These are phyloP conservation scores for Phymatocera aterrima DNA, from an alignment of 2,888 invertebrate species.

Conservation along the genomic window DNA sequence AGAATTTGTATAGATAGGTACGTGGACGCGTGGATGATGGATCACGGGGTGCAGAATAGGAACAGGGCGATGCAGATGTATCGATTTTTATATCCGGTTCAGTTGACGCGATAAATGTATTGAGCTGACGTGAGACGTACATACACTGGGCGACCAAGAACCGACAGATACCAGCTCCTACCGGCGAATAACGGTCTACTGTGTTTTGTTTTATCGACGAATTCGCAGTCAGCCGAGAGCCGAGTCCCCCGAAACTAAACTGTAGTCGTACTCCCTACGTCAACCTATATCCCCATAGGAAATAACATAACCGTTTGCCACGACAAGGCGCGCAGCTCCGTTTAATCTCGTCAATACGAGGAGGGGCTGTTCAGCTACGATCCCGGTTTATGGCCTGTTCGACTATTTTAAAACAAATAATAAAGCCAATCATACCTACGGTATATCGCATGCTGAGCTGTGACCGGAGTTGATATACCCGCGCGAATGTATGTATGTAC, in stretches of 20 bases:
- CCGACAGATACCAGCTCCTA: slow-evolving; percentile 15
- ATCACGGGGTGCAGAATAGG: neutral
- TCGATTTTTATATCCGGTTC: slow-evolving; percentile 36
- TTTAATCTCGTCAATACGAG: slow-evolving; percentile 51
- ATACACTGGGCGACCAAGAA: neutral
- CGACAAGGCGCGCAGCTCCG: slow-evolving; percentile 29
- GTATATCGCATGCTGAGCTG: slow-evolving; percentile 40
- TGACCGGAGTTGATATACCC: too few relatives aligned
- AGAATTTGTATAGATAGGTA: neutral
- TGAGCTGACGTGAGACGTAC: neutral
- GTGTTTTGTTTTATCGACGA: slow-evolving; percentile 31
- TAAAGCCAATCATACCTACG: slow-evolving; percentile 55
- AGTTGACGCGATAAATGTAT: neutral
- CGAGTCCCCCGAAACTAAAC: slow-evolving; percentile 18
- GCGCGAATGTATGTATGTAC: too few relatives aligned
- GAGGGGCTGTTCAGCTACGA: slow-evolving; percentile 51
- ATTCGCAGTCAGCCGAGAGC: slow-evolving; percentile 2
- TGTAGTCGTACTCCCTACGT: slow-evolving; percentile 10
- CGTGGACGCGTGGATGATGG: slow-evolving; percentile 1
- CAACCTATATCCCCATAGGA: slow-evolving; percentile 25
- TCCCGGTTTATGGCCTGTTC: slow-evolving; percentile 57
- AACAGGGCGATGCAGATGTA: neutral
- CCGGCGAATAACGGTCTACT: slow-evolving; percentile 26
- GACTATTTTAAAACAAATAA: slow-evolving; percentile 60
- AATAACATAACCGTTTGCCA: slow-evolving; percentile 35